Evolutionary conservation across 2,113 vertebrate genomes (phyloP), one percentile per base, ranked within the genome.

Genomic region (Rhinoptilus africanus): DNA sequence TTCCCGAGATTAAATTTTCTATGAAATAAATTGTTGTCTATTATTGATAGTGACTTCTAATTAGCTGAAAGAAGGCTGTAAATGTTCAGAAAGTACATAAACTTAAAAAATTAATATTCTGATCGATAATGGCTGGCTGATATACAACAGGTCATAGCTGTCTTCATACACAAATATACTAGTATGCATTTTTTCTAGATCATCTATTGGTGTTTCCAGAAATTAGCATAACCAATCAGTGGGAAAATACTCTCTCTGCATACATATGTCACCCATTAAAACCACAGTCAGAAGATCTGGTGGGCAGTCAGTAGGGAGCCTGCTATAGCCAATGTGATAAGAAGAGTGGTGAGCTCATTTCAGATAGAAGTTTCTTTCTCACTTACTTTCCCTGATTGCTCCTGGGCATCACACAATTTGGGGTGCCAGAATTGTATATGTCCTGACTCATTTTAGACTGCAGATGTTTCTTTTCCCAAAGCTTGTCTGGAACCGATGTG

Each of bases 11-110:
- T 89, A 47, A n/a, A 39, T 82, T 59, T 89, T 82, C 78, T 50
- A 79, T 35, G 18, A 68, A 86, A 41, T 66, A 69, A 83, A 67
- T 85, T 60, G 82, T 56, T 85, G 19, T 51, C 60, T 89, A 1
- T 69, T 80, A 72, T 32, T 8, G 74, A 34, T 22, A 72, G 34
- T 48, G 57, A 76, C 12, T 79, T 77, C 53, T 78, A 91, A 89
- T 89, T 89, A 89, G 69, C 66, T 48, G 39, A 92, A 67, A 92
- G 60, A 68, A 89, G 24, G 56, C 37, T 77, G 57, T 45, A 85
- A 93, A 76, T 47, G 15, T 50, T 91, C 71, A 85, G 79, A 91
- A 95, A 85, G 84, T 73, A 66, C 53, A 89, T 87, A 79, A 82
- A 66, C 26, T 73, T 66, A 24, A 41, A 87, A 90, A 88, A 54